phyloP scores from a whole-genome alignment of 2,797 vertebrate genomes.

The Odontamblyopus rebecca region DNA sequence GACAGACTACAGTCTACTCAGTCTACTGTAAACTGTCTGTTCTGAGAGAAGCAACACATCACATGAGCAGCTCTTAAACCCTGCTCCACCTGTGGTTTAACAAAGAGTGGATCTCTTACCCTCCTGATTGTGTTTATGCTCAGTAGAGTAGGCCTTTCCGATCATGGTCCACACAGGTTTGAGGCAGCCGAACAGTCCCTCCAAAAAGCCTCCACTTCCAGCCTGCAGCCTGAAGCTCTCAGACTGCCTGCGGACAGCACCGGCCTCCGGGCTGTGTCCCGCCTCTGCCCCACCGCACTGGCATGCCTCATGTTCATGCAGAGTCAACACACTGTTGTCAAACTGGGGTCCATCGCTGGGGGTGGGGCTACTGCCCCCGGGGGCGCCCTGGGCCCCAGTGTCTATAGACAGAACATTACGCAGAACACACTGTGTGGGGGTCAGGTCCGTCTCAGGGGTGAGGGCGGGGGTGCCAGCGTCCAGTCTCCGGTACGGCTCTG shows the following conservation, averaged over 20 bases:
- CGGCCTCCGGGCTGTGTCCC: slow-evolving; percentile 66
- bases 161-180: slow-evolving; percentile 98
- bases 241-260: slow-evolving; percentile 75
- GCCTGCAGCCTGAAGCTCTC: slow-evolving; percentile 83
- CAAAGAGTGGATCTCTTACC: slow-evolving; percentile 67
- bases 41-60: not conserved
- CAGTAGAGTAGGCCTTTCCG: slow-evolving; percentile 94
- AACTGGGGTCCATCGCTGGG: slow-evolving; percentile 82
- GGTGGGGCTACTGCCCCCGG: slow-evolving; percentile 72
- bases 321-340: slow-evolving; percentile 86
- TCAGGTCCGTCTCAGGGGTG: slow-evolving; percentile 91
- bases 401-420: slow-evolving; percentile 89
- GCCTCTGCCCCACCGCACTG: slow-evolving; percentile 66
- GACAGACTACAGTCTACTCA: slow-evolving; percentile 8
- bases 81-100: not conserved
- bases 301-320: slow-evolving; percentile 81
- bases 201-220: slow-evolving; percentile 88
- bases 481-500: slow-evolving; percentile 83
- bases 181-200: slow-evolving; percentile 94
- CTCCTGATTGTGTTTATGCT: slow-evolving; percentile 92
- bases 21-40: not conserved
- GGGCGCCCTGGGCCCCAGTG: slow-evolving; percentile 72
- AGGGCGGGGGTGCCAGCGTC: slow-evolving; percentile 88
- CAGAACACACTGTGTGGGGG: slow-evolving; percentile 92
- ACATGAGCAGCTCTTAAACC: slow-evolving; percentile 2